Conservation (phyloP, 2,888 invertebrate species). For the Metallyticus violacea region DNA sequence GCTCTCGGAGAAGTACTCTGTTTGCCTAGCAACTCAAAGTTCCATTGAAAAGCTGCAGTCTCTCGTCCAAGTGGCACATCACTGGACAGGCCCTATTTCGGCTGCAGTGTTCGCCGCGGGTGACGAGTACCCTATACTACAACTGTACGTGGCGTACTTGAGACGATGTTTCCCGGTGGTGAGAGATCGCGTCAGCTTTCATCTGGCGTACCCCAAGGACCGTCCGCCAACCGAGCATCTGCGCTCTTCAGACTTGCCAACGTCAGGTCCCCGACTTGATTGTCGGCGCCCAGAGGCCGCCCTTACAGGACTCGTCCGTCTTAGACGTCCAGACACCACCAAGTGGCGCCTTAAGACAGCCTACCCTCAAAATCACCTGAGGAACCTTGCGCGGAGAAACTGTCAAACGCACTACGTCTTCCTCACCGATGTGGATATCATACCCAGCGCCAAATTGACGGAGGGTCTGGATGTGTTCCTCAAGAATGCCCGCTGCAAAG, state of each 20-base stretch:
- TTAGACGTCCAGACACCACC: constrained; percentile 59
- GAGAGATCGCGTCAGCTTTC: constrained; percentile 70
- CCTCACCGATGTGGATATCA: constrained; percentile 83
- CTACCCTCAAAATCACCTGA: constrained; percentile 86
- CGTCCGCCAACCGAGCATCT: constrained; percentile 45
- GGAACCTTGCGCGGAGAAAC: constrained; percentile 82
- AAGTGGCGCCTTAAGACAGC: constrained; percentile 73
- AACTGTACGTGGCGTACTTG: constrained; percentile 73
- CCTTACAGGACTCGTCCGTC: constrained; percentile 57
- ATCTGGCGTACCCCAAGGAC: constrained; percentile 67
- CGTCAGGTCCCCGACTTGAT: constrained; percentile 44
- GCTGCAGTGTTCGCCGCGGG: constrained; percentile 77
- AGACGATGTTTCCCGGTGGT: constrained; percentile 70
- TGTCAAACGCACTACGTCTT: constrained; percentile 74
- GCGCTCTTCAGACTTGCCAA: neutral
- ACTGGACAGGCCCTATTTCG: constrained; percentile 85
- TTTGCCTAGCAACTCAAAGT: constrained; percentile 81
- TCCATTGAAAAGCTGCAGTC: constrained; percentile 80
- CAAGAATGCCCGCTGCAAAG: constrained; percentile 42
- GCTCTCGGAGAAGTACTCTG: constrained; percentile 56
- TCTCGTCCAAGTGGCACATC: constrained; percentile 68
- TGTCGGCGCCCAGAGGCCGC: constrained; percentile 69
- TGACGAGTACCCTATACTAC: constrained; percentile 69
- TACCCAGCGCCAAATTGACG: constrained; percentile 73
- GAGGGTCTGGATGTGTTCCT: constrained; percentile 58